Evolutionary conservation across 92 coral and sea anemone genomes (phyloP).

Genomic region (Zoanthus sociatus): DNA sequence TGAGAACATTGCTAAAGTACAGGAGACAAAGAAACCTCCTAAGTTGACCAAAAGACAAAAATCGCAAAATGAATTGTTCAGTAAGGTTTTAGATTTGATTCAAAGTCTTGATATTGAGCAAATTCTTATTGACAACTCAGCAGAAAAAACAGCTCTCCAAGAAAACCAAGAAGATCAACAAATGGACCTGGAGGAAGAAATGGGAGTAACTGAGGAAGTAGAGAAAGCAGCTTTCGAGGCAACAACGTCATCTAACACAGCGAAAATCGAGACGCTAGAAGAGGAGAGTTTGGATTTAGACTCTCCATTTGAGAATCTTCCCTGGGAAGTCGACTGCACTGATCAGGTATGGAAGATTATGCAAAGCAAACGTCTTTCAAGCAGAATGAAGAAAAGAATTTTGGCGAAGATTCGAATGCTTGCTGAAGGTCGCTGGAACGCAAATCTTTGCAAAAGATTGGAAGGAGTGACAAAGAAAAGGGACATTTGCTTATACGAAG

Average conservation of each 20-base stretch:
- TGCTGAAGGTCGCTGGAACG: conserved; percentile 90
- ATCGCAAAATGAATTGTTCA: conserved; percentile 9
- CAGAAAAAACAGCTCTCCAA: background rate
- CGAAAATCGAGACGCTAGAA: conserved; percentile 31
- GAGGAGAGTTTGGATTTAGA: conserved; percentile 50
- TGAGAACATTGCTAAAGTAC: too few species aligned
- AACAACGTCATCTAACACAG: background rate
- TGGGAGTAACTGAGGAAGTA: conserved; percentile 16
- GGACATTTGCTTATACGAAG: conserved; percentile 78
- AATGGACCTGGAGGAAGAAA: conserved; percentile 38
- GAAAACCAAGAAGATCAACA: background rate
- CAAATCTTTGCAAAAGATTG: conserved; percentile 74
- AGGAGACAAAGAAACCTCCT: conserved; percentile 6
- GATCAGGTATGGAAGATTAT: conserved; percentile 87
- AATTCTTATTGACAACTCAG: conserved; percentile 22
- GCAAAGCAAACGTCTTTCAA: conserved; percentile 64
- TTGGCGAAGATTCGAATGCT: conserved; percentile 80
- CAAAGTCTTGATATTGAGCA: conserved; percentile 30
- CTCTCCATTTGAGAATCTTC: conserved; percentile 82
- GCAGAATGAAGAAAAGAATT: conserved; percentile 56
- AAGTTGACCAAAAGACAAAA: conserved; percentile 26
- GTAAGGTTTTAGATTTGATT: conserved; percentile 22
- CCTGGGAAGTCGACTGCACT: conserved; percentile 98
- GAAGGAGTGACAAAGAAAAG: conserved; percentile 80
- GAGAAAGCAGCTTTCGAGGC: background rate